Base-by-base conservation (phyloP, 2,113 vertebrate species). In the Rhinolophus ferrumequinum region DNA sequence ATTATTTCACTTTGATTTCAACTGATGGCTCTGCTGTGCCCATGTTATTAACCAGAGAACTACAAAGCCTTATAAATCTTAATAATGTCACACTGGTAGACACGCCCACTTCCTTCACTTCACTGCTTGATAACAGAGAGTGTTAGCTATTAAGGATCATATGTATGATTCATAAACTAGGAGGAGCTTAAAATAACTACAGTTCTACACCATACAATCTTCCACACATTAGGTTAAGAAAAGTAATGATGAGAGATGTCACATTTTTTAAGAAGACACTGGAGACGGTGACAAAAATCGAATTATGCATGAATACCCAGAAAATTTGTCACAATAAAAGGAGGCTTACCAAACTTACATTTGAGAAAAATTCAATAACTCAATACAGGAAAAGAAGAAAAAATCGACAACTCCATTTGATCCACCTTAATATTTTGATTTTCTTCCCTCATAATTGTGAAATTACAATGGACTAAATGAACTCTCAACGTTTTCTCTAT, bases 1-100 rank as follows among this genome's bases (percentile, higher is more conserved):
- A 38, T 77, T 1, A 0, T 70, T 96, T 96, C 87, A 64, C 95
- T 90, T 75, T 94, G 16, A 88, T 97, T 96, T 92, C 22, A 67
- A 3, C 30, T 93, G 30, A 14, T 88, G 94, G 58, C 28, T 38
- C 52, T 96, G 56, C 24, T 87, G 44, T 64, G 54, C 5, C 6
- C 80, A 84, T 44, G 28, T 84, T 88, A 93, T 93, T 94, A 94
- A 90, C 41, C 35, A 80, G 75, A 94, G 28, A 83, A 82, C 7
- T 73, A 28, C 67, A 96, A 66, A 93, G 67, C 56, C 64, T 4
- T 41, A 3, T 93, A 93, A 92, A 52, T 70, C 80, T 93, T 95
- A 97, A 72, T 52, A 79, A 83, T 67, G 41, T 24, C 47, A 90
- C 47, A 89, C 16, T 70, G 13, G 3, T 75, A 33, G 54, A 52